Base-by-base conservation (phyloP, 2,113 vertebrate genomes). In the Cheilinus undulatus region DNA sequence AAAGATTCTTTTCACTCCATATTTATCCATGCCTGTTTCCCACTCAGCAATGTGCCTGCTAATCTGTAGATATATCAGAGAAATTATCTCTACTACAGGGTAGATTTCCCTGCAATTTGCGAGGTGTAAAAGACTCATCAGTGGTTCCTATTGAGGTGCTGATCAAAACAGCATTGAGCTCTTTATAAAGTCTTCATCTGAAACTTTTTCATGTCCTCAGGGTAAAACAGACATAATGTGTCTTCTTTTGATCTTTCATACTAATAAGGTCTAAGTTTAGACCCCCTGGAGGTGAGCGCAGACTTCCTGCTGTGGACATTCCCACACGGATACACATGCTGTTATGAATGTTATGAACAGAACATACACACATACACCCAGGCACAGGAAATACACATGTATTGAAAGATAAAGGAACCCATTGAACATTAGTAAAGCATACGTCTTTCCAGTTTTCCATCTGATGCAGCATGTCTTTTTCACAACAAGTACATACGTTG, bases 191-290 rank as follows among this genome's bases (percentile, higher is more conserved):
- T 50, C 7, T 23, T 7, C 27, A 12, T 67, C 23, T 23, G 2
- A 51, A 24, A 56, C n/a, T 42, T 34, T 56, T 34, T 63, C 10
- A 52, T 63, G 30, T 56, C 51, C 66, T 36, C 15, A 48, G 30
- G 38, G 15, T 34, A 43, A 51, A 30, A 30, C 46, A 57, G 15
- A 24, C 58, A 68, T 30, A 10, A 24, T 50, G 32, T 14, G 3
- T 43, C 27, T 4, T 52, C 27, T 45, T 58, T 27, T 57, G 43
- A 69, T 63, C 3, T 48, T 69, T 64, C 15, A 58, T 42, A 30
- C 19, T 28, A 36, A 66, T 68, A 61, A 2, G 2, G 17, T 20
- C 2, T 14, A 20, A n/a, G 32, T 52, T 58, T 14, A 49, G 20
- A 56, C 17, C 17, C n/a, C 27, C 50, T n/a, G 46, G n/a, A 32